phyloP scores from a whole-genome alignment of 2,888 invertebrate genomes.

The Drosophila fulvimacula region DNA sequence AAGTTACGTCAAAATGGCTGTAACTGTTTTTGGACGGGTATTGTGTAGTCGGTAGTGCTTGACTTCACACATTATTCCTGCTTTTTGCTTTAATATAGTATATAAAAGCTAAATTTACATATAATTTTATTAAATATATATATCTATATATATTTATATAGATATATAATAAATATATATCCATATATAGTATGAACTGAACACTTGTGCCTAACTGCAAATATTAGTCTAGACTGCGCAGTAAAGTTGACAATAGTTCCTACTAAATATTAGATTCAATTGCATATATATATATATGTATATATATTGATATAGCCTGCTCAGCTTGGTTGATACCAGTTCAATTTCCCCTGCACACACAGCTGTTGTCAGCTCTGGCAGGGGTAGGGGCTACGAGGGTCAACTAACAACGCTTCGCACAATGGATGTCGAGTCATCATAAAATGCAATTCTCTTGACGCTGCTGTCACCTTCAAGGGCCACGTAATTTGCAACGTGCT shows the following conservation, averaged over 20 bases:
- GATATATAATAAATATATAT: no score
- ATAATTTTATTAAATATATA: no score
- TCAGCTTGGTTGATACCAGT: background rate
- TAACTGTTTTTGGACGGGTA: no score
- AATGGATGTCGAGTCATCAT: conserved; percentile 64
- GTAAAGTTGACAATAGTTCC: background rate
- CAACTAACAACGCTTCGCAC: conserved; percentile 45
- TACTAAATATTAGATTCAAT: background rate
- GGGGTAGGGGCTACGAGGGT: conserved; percentile 2
- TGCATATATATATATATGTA: conserved; percentile 14
- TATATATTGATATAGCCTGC: conserved; percentile 7
- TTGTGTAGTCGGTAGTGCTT: no score
- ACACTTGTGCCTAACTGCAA: background rate
- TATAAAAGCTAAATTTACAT: no score
- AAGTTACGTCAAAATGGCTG: no score
- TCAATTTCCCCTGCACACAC: background rate
- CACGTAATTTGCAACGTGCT: conserved; percentile 73
- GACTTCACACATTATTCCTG: no score
- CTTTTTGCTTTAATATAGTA: no score
- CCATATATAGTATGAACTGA: no score
- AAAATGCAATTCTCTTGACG: conserved; percentile 62
- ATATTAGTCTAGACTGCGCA: background rate
- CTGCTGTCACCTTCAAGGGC: conserved; percentile 70
- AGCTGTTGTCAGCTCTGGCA: background rate
- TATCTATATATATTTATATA: no score